Evolutionary conservation across 2,888 invertebrate genomes (phyloP).

Genomic region (Eumerus sabulonum): DNA sequence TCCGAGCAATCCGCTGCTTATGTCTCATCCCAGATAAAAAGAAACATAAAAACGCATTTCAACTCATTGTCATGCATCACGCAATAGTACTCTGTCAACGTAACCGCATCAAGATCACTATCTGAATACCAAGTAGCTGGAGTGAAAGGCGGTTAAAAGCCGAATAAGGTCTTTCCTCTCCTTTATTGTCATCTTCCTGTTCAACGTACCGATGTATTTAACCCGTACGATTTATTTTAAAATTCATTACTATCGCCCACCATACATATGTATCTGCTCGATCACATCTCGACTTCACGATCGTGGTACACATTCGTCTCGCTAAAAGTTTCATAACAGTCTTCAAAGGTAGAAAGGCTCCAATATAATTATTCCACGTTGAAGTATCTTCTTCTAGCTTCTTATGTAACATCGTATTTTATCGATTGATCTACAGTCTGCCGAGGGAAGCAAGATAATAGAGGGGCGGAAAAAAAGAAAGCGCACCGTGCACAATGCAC

Average conservation of each 20-base stretch:
- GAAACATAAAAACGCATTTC: too few species aligned
- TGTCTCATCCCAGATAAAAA: too few species aligned
- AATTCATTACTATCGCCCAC: conserved; percentile 43
- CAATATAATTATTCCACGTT: too few species aligned
- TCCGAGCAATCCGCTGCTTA: too few species aligned
- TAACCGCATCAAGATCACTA: neutral
- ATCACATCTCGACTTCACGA: conserved; percentile 39
- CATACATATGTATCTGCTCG: conserved; percentile 18
- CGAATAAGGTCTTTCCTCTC: conserved; percentile 36
- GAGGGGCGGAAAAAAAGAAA: conserved; percentile 48
- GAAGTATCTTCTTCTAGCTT: conserved; percentile 19
- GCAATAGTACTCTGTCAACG: too few species aligned
- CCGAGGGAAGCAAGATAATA: conserved; percentile 14
- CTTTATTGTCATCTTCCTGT: conserved; percentile 24
- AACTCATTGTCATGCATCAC: too few species aligned
- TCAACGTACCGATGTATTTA: conserved; percentile 10
- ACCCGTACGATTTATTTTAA: conserved; percentile 15
- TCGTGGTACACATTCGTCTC: neutral
- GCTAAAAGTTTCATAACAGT: conserved; percentile 8
- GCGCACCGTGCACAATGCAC: conserved; percentile 39
- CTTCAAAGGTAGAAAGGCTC: too few species aligned
- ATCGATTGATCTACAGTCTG: conserved; percentile 42
- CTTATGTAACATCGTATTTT: conserved; percentile 53
- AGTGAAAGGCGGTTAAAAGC: conserved; percentile 34
- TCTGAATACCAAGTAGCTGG: conserved; percentile 16